Conservation (phyloP, 2,888 invertebrate genomes). For the Eubasilissa splendida region DNA sequence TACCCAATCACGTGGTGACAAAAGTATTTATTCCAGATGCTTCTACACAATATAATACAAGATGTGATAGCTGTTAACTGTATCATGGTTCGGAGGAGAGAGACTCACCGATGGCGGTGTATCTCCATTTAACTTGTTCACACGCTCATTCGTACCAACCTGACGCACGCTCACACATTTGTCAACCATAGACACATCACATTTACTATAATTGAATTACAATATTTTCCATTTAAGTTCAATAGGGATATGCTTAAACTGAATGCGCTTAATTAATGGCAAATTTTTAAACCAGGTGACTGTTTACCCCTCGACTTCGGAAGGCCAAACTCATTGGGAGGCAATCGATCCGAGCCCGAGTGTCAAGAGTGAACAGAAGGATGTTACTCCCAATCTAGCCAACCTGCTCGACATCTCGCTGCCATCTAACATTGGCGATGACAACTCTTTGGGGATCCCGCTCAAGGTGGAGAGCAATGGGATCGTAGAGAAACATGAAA, state of each 20-base stretch:
- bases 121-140: too few species aligned
- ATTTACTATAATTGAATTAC: neutral
- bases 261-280: too few species aligned
- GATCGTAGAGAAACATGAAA: constrained; percentile 61
- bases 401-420: constrained; percentile 59
- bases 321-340: neutral
- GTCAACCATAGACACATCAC: too few species aligned
- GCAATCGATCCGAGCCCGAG: neutral
- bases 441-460: constrained; percentile 61
- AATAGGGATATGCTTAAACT: too few species aligned
- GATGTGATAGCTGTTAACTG: too few species aligned
- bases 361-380: constrained; percentile 17
- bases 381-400: constrained; percentile 48
- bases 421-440: constrained; percentile 53
- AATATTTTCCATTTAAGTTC: neutral
- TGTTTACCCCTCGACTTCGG: neutral
- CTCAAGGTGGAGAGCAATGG: constrained; percentile 51
- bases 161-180: too few species aligned
- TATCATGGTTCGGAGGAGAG: too few species aligned
- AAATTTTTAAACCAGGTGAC: neutral
- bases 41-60: too few species aligned
- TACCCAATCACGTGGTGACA: too few species aligned
- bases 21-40: too few species aligned
- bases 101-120: too few species aligned
- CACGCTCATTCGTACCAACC: too few species aligned